Base-by-base conservation (phyloP, 2,888 invertebrate species). In the Spodoptera littoralis region DNA sequence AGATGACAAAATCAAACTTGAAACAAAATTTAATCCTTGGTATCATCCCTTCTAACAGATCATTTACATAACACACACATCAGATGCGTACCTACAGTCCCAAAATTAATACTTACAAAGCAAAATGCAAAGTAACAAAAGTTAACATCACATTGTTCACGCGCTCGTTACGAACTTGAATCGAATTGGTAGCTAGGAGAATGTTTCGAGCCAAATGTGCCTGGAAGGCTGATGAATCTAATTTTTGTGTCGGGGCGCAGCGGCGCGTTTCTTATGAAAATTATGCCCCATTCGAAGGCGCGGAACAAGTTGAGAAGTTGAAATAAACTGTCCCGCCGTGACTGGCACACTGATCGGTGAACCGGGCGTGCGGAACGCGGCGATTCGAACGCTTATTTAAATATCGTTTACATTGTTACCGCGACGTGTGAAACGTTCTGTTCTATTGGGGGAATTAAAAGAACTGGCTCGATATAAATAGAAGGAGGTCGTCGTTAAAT, bases 261-360 rank as follows among this genome's bases (percentile, higher is more conserved):
- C 82, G 84, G 87, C 87, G 89, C 87, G 89, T 89, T 92, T 86
- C 88, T 91, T 92, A 92, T 91, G 92, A 93, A 93, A 93, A 93
- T 93, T 93, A 93, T 92, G 90, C 92, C 86, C 91, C 90, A 90
- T 93, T 91, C 86, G 91, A 93, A 92, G 90, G 90, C 85, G 83
- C 81, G 83, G 84, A 84, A 84, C 86, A 89, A 93, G 91, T 94
- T 93, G 89, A 88, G 90, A 92, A 93, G 91, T 92, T 91, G 89
- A 89, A 92, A 93, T 92, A 93, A 93, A 94, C 93, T 92, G 93
- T 91, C 90, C 86, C 86, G 84, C 79, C 93, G 93, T 93, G 93
- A 93, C 93, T 92, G 75, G 92, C 90, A 91, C 88, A 80, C 89
- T 81, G 87, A 92, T 90, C 83, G 70, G 72, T 47, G 55, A 64